Percentiles rank a stretch among this genome's conserved stretches.
Evolutionary conservation across 2,113 vertebrate species (phyloP).

Genomic region (Chamaetylas fuelleborni): DNA sequence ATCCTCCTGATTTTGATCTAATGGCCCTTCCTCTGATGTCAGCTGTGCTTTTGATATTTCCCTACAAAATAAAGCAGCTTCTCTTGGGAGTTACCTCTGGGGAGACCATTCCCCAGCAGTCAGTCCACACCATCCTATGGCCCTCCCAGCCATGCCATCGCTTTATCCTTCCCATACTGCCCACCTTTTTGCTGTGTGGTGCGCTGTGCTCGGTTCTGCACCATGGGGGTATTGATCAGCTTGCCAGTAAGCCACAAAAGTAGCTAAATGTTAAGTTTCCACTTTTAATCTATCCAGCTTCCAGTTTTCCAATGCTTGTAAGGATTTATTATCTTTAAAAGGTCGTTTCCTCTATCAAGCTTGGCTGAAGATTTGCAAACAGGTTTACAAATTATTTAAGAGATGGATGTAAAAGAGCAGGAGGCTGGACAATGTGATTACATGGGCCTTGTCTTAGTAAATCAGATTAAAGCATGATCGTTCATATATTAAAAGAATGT

Average conservation of each 20-base stretch:
- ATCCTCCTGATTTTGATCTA: neutral
- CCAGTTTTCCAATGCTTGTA: neutral
- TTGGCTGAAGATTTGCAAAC: neutral
- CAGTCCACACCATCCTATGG: rapidly evolving
- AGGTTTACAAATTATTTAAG: neutral
- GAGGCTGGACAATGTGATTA: neutral
- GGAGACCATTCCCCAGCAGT: neutral
- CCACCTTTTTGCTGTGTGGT: neutral
- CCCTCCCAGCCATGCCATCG: neutral
- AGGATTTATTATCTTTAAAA: neutral
- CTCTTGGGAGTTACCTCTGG: neutral
- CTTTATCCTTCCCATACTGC: neutral
- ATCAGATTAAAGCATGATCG: neutral
- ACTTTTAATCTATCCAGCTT: neutral
- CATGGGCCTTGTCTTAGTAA: neutral
- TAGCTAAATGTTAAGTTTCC: neutral
- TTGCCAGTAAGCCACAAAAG: neutral
- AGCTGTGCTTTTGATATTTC: neutral
- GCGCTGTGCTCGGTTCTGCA: neutral
- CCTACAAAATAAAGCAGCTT: neutral
- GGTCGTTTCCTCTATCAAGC: neutral
- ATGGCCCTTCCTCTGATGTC: neutral
- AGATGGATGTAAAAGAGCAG: neutral
- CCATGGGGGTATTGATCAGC: neutral
- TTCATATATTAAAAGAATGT: neutral